Evolutionary conservation across 1,140 invertebrate species (phyloP).

Genomic region (Asbolus verrucosus): DNA sequence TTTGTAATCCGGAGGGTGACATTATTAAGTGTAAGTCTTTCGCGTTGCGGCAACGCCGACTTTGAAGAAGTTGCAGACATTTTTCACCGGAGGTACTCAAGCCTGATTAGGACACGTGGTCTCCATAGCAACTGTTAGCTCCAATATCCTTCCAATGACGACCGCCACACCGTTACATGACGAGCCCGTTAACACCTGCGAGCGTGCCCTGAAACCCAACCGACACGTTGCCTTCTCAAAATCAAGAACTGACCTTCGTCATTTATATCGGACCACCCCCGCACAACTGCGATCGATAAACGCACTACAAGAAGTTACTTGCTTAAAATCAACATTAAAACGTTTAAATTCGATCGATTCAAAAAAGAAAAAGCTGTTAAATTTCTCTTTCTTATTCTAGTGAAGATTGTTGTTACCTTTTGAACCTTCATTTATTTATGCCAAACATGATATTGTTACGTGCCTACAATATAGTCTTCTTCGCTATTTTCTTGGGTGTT

Average conservation of each 20-base stretch:
- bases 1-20: not conserved
- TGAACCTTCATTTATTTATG: too few relatives aligned
- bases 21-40: conserved; percentile 25
- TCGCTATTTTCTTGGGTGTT: too few relatives aligned
- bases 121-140: conserved; percentile 32
- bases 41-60: conserved; percentile 17
- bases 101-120: conserved; percentile 29
- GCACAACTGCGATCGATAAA: not conserved
- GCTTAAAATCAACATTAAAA: too few relatives aligned
- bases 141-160: conserved; percentile 34
- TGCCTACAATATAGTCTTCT: too few relatives aligned
- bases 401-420: too few relatives aligned
- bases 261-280: not conserved
- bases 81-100: conserved; percentile 32
- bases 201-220: conserved; percentile 29
- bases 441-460: too few relatives aligned
- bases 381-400: too few relatives aligned
- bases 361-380: too few relatives aligned
- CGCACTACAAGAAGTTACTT: not conserved
- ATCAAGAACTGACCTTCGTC: conserved; percentile 27
- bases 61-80: conserved; percentile 35
- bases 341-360: too few relatives aligned
- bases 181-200: conserved; percentile 34
- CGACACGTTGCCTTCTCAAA: not conserved
- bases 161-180: conserved; percentile 36